Evolutionary conservation across 2,888 invertebrate genomes (phyloP), one percentile per base, ranked within the genome.

Genomic region (Imbricaverruca yamaguchii): DNA sequence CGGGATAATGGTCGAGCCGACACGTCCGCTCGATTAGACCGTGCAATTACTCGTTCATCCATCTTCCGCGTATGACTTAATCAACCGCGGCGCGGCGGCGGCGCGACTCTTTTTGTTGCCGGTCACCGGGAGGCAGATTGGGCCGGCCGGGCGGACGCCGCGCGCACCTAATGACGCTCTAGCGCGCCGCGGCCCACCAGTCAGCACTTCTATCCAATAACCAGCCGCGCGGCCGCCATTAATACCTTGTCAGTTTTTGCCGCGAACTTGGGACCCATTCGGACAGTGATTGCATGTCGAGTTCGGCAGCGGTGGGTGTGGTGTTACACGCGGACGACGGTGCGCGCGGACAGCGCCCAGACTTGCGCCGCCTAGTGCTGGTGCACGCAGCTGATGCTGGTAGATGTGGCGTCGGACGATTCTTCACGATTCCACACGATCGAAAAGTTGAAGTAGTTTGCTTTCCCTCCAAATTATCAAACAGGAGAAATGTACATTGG

Each of bases 1-100:
- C 25, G 12, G 69, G 61, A 61, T 69, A 69, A 69, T 69, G 69
- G 69, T 7, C 39, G 7, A 39, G 15, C 69, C 69, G 39, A 69
- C 69, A 69, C 69, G 69, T 69, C 69, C 69, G 39, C 69, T 69
- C 69, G 69, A 69, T 69, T 69, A 69, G 69, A 69, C 39, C 69
- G 69, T 69, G 69, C 69, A 69, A 69, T 69, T 69, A 69, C 69
- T 69, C 69, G 39, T 69, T 69, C 69, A 69, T 69, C 69, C 69
- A 69, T 69, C 69, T 69, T 69, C 15, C 15, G 69, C 69, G 39
- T 69, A 69, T 69, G 69, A 69, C 69, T 69, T 69, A 69, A 69
- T 69, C 69, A 69, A 15, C 69, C 39, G 65, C 65, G 65, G 23
- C 15, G 69, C 63, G 63, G n/a, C 15, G 63, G 18, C 13, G 39